phyloP scores from a whole-genome alignment of 2,888 invertebrate genomes.

The Lithosia quadra region DNA sequence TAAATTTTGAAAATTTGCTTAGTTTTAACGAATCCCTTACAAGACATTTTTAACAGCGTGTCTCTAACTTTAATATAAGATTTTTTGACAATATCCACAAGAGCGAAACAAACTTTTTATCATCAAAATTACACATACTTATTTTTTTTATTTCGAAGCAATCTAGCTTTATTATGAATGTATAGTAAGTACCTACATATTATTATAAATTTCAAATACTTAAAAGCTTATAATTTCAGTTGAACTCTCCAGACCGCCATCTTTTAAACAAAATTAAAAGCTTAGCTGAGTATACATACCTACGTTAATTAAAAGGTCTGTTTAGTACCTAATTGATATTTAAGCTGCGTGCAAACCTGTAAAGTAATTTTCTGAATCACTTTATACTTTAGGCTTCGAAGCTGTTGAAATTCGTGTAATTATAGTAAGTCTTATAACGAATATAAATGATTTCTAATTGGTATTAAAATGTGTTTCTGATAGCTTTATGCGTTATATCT shows the following conservation, averaged over 20 bases:
- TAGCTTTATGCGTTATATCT: neutral
- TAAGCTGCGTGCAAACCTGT: conserved; percentile 38
- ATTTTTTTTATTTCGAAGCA: too few species aligned
- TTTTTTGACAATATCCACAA: too few species aligned
- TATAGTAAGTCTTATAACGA: conserved; percentile 10
- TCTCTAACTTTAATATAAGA: too few species aligned
- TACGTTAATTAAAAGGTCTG: conserved; percentile 50
- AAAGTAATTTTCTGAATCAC: conserved; percentile 44
- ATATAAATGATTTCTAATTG: conserved; percentile 3
- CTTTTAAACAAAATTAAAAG: conserved; percentile 50
- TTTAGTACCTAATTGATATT: conserved; percentile 48
- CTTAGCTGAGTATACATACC: conserved; percentile 33
- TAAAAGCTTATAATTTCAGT: conserved; percentile 30
- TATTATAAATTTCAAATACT: neutral
- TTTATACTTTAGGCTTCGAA: conserved; percentile 36
- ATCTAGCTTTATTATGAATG: too few species aligned
- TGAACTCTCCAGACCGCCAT: conserved; percentile 30
- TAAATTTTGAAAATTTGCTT: too few species aligned
- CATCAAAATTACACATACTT: too few species aligned
- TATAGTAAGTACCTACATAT: too few species aligned
- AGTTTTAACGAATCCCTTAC: too few species aligned
- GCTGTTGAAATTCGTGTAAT: conserved; percentile 15
- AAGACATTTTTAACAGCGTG: too few species aligned
- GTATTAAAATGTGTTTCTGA: neutral
- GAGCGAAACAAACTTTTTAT: too few species aligned